Evolutionary conservation across 2,113 vertebrate species (phyloP).

Genomic region (Heterotis niloticus): DNA sequence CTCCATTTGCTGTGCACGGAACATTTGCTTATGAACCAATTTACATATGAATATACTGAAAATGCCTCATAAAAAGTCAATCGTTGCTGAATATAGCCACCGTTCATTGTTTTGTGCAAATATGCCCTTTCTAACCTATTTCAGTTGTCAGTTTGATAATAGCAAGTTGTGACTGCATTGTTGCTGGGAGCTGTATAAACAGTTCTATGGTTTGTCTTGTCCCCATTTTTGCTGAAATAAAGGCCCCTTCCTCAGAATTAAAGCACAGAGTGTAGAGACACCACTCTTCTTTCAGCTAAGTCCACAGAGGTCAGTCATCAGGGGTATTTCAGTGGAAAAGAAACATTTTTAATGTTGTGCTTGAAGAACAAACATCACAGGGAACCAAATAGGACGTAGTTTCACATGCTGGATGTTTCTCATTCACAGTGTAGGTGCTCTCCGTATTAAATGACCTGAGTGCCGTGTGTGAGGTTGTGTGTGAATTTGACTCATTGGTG

Average conservation of each 20-base stretch:
- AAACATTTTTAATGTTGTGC: background rate
- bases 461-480: no score
- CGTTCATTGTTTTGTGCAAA: slow-evolving; percentile 19
- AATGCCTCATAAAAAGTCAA: background rate
- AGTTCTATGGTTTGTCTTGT: background rate
- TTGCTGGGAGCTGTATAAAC: background rate
- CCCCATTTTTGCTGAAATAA: slow-evolving; percentile 10
- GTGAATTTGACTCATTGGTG: no score
- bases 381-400: background rate
- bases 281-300: background rate
- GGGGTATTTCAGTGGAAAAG: background rate
- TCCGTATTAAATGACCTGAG: no score
- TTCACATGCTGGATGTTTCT: no score
- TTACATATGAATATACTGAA: background rate
- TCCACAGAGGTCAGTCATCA: background rate
- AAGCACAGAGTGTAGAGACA: background rate
- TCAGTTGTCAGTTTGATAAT: slow-evolving; percentile 9
- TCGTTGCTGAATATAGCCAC: background rate
- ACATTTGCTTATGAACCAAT: background rate
- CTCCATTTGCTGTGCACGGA: background rate
- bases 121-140: slow-evolving; percentile 16
- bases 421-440: no score
- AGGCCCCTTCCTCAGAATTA: slow-evolving; percentile 1
- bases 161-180: background rate
- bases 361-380: background rate